Evolutionary conservation across 2,888 invertebrate species (phyloP), one percentile per base, ranked within the genome.

Genomic region (Phoenoteleia sp.): DNA sequence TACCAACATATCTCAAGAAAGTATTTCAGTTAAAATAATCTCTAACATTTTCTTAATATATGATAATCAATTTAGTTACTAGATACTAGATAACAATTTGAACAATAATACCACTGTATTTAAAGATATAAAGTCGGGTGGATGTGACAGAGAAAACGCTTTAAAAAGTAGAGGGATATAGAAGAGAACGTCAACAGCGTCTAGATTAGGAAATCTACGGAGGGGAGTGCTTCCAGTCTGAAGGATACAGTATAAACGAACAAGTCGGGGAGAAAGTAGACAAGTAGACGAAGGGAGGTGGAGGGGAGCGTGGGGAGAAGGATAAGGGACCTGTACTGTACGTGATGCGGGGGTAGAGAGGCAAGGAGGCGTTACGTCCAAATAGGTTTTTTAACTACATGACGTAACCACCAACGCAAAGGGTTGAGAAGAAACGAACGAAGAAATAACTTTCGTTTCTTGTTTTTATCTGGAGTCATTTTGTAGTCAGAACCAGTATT

Each of bases 401-500:
- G 81, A 86, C 86, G 86, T 84, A 86, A 86, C 81, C 81, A 79
- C 81, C 80, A 77, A 82, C 71, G 82, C 82, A 80, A 84, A 86
- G 84, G 86, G 84, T 84, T 84, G 75, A 56, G 79, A 79, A 66
- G 36, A 67, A 72, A 49, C 27, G 42, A 67, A 25, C 62, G n/a
- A 56, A 72, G 60, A 54, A 81, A 42, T 49, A 67, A 66, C 74
- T 81, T 75, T 81, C 80, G 52, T 49, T 25, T 62, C 27, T 7
- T 15, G 52, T 66, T 56, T 60, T 66, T 42, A 17, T 47, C 19
- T 33, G 64, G 9, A 9, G 11, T 7, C 9, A 17, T 47, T 47
- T 45, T 25, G 47, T 52, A 52, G 17, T 29, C 25, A 11, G n/a
- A 33, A 36, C n/a, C 19, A 54, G 19, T 17, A 33, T 52, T 39